Evolutionary conservation across 2,888 invertebrate genomes (phyloP).

Genomic region (Lochmaea crataegi): DNA sequence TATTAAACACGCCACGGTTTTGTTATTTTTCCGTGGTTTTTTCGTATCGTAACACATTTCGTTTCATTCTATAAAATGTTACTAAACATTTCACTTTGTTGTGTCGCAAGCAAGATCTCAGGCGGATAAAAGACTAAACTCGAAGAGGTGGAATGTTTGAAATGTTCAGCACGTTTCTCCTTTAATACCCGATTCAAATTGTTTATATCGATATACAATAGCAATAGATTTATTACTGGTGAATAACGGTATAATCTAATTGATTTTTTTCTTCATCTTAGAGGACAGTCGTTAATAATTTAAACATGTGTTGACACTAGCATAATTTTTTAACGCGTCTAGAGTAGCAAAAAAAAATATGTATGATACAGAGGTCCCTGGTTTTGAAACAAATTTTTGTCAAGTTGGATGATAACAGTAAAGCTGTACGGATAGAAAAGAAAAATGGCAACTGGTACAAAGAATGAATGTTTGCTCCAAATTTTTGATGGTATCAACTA

Average conservation of each 20-base stretch:
- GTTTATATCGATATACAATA: conserved; percentile 6
- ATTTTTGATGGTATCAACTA: too few species aligned
- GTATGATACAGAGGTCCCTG: too few species aligned
- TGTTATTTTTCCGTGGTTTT: conserved; percentile 43
- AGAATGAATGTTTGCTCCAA: too few species aligned
- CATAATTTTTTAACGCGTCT: background rate
- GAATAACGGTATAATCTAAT: background rate
- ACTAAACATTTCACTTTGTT: conserved; percentile 47
- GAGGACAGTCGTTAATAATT: background rate
- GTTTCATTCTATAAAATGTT: conserved; percentile 24
- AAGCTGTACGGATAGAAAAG: too few species aligned
- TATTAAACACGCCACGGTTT: conserved; percentile 52
- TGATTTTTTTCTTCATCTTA: background rate
- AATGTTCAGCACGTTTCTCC: conserved; percentile 28
- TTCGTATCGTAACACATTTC: conserved; percentile 32
- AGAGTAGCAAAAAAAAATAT: too few species aligned
- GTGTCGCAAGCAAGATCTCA: conserved; percentile 38
- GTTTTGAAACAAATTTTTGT: too few species aligned
- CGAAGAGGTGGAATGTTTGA: conserved; percentile 26
- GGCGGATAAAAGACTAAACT: conserved; percentile 40
- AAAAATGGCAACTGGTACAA: too few species aligned
- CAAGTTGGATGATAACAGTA: too few species aligned
- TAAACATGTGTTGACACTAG: background rate
- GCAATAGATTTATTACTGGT: background rate
- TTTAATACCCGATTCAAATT: conserved; percentile 16